Evolutionary conservation across 1,140 invertebrate species (phyloP).

Genomic region (Drosophila kurseongensis): DNA sequence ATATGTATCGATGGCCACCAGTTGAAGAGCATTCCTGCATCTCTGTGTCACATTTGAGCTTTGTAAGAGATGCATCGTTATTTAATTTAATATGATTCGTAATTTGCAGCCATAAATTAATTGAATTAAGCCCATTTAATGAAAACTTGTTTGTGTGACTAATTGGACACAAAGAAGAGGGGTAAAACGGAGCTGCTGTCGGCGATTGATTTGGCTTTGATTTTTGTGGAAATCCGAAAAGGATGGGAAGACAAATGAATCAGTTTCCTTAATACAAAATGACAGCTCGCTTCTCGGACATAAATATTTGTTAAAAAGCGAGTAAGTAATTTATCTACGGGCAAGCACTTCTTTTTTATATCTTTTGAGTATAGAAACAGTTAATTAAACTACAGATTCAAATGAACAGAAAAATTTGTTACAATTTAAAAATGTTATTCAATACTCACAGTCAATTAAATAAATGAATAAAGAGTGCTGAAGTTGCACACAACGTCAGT

Average conservation of each 20-base stretch:
- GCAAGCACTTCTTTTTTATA: too few species aligned
- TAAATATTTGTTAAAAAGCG: background rate
- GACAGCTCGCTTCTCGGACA: too few species aligned
- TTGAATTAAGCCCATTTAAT: conserved; percentile 52
- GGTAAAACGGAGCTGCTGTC: conserved; percentile 6
- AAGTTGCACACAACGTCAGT: too few species aligned
- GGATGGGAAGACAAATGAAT: background rate
- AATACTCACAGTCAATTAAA: too few species aligned
- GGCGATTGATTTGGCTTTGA: conserved; percentile 28
- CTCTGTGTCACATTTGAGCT: conserved; percentile 20
- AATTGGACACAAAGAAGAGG: conserved; percentile 41
- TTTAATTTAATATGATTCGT: conserved; percentile 70
- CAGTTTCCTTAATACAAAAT: background rate
- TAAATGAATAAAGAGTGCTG: too few species aligned
- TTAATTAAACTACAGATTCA: too few species aligned
- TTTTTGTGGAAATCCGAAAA: background rate
- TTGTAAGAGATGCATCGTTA: conserved; percentile 56
- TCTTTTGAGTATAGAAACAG: too few species aligned
- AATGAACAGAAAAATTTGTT: too few species aligned
- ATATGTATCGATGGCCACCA: background rate
- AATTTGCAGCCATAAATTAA: conserved; percentile 62
- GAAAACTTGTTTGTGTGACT: conserved; percentile 32
- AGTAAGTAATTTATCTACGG: too few species aligned
- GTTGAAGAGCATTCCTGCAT: conserved; percentile 9
- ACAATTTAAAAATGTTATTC: too few species aligned